Base-by-base conservation (phyloP, 1,140 invertebrate genomes). In the Dinothrombium tinctorium region DNA sequence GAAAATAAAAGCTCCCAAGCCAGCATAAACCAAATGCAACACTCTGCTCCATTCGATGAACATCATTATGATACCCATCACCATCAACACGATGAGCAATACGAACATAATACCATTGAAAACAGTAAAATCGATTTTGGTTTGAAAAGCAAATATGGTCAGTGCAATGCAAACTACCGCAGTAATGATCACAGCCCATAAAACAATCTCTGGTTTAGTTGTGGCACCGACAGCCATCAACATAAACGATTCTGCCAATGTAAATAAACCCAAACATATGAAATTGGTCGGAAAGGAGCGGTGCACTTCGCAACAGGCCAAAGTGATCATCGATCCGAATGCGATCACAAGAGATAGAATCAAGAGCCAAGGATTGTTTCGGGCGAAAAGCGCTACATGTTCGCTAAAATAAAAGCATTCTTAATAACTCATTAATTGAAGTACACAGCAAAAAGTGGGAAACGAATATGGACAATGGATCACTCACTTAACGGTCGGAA, bases 271-370 rank as follows among this genome's bases (percentile, higher is more conserved):
- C 3, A 95, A 63, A 53, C 89, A 76, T 33, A 95, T 74, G 53
- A 79, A 76, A 56, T 95, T 95, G 54, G 69, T 72, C 0, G 87
- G 89, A 23, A 73, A 67, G 50, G 72, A 72, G 19, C 86, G 69
- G 33, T 84, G 65, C 0, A 90, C 71, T 29, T 69, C 69, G 60
- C 81, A 92, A 54, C 87, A 95, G 8, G 78, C 72, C 69, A 94
- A 71, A n/a, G 40, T 33, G 20, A 47, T 40, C 32, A 47, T 43
- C 11, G 44, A 24, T 7, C 29, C 36, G 9, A 43, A 3, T 17
- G 26, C 38, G 4, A 43, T 3, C 6, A 17, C 35, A 17, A 43
- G 5, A 3, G 42, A 19, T 1, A 43, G 8, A 20, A 43, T 19
- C 9, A 43, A 6, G 3, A 43, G 14, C 20, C 33, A 25, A 22